These are phyloP conservation scores for Ennomos quercinarius DNA, from an alignment of 2,888 invertebrate genomes.

Conservation along the genomic window DNA sequence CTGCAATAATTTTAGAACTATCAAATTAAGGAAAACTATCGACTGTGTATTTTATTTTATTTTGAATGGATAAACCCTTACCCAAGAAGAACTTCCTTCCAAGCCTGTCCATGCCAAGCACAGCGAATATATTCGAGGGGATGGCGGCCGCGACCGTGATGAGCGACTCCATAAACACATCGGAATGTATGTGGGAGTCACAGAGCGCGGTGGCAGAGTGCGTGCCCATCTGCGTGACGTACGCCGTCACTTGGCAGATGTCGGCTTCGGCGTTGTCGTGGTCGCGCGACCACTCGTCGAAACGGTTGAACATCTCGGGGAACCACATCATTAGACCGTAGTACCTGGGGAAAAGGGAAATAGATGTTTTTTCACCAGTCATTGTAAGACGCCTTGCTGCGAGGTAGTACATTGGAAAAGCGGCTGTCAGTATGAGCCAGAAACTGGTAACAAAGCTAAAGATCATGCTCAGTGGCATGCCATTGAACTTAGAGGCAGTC, in stretches of 20 bases:
- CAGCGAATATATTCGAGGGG: constrained; percentile 94
- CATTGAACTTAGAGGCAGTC: too few relatives aligned
- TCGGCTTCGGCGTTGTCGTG: constrained; percentile 88
- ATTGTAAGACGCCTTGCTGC: too few relatives aligned
- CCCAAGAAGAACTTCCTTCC: constrained; percentile 94
- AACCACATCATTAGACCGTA: constrained; percentile 99
- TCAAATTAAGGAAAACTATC: too few relatives aligned
- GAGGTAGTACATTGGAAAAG: too few relatives aligned
- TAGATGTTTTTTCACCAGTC: background rate
- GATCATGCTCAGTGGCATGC: too few relatives aligned
- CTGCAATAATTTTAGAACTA: too few relatives aligned
- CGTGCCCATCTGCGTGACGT: constrained; percentile 89
- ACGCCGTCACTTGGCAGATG: constrained; percentile 91
- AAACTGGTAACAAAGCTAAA: too few relatives aligned
- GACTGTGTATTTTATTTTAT: too few relatives aligned
- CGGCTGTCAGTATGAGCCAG: too few relatives aligned
- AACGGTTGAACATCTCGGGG: constrained; percentile 96
- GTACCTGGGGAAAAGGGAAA: constrained; percentile 85
- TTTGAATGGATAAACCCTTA: constrained; percentile 54
- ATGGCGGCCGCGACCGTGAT: constrained; percentile 94
- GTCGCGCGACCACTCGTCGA: constrained; percentile 90
- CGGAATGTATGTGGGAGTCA: constrained; percentile 89
- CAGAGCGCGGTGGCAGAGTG: constrained; percentile 86
- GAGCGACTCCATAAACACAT: constrained; percentile 94
- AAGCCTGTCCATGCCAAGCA: constrained; percentile 93